Evolutionary conservation across 1,140 invertebrate species (phyloP).

Genomic region (Macrobrachium rosenbergii): DNA sequence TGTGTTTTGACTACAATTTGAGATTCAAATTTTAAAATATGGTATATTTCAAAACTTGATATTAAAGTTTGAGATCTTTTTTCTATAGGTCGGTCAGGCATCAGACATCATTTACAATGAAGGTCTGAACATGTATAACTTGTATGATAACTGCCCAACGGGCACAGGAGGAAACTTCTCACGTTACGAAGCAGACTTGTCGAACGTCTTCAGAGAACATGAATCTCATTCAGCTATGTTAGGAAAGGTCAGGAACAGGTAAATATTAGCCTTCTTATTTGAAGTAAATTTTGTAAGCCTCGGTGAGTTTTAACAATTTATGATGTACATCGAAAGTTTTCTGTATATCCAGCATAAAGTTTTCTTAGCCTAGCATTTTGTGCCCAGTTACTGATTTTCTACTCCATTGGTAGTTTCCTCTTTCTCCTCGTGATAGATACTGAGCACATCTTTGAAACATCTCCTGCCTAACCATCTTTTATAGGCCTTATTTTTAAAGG

Average conservation of each 20-base stretch:
- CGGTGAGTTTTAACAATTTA: no score
- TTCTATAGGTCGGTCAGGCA: constrained; percentile 35
- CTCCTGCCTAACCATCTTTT: no score
- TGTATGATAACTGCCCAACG: constrained; percentile 59
- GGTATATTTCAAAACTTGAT: background rate
- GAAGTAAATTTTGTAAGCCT: no score
- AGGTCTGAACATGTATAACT: constrained; percentile 64
- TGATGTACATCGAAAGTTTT: no score
- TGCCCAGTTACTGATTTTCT: no score
- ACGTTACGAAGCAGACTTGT: constrained; percentile 33
- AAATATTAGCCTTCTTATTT: background rate
- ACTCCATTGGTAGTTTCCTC: no score
- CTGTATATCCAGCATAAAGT: no score
- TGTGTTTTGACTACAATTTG: background rate
- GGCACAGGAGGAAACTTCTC: constrained; percentile 33
- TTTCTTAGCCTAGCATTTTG: no score
- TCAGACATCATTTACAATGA: constrained; percentile 58
- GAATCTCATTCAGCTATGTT: constrained; percentile 24
- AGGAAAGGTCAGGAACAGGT: constrained; percentile 34
- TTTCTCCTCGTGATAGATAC: no score
- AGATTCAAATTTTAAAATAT: no score
- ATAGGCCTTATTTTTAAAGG: no score
- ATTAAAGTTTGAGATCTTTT: background rate
- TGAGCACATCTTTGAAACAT: no score
- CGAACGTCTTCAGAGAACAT: constrained; percentile 34